A percentile compares a stretch with the other conserved stretches of the same genome.
Evolutionary conservation across 2,888 invertebrate species (phyloP).

Genomic region (Diarsia rubi): DNA sequence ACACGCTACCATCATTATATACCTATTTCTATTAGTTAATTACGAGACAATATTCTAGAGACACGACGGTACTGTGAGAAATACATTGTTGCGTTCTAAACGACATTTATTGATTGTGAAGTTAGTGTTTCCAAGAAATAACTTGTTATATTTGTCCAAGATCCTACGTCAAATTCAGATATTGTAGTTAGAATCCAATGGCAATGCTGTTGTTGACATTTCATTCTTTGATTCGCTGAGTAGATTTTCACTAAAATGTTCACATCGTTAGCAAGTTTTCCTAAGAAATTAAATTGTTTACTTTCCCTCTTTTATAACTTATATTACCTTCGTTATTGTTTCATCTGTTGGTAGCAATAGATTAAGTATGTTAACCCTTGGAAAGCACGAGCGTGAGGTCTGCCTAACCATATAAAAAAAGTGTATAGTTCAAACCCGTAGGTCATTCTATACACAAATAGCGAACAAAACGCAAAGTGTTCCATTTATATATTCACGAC

Average conservation of each 20-base stretch:
- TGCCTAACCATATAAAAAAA: background rate
- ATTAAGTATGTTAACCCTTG: background rate
- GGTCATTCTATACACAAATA: slow-evolving; percentile 19
- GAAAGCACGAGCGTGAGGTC: slow-evolving; percentile 1
- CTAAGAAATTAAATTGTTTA: background rate
- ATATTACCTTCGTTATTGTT: background rate
- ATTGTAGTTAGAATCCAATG: background rate
- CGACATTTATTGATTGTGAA: slow-evolving; percentile 15
- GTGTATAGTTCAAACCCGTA: background rate
- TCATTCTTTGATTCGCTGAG: background rate
- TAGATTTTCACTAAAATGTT: background rate
- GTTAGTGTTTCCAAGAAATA: slow-evolving; percentile 1
- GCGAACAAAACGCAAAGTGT: background rate
- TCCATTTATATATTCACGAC: slow-evolving; percentile 31
- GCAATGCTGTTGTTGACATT: background rate
- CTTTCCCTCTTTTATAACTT: background rate
- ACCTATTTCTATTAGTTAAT: slow-evolving; percentile 44
- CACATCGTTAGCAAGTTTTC: background rate
- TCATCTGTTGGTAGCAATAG: background rate
- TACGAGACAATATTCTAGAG: slow-evolving; percentile 37
- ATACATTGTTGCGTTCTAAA: slow-evolving; percentile 20
- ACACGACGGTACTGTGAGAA: slow-evolving; percentile 41
- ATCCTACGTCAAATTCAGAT: background rate
- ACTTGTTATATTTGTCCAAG: background rate
- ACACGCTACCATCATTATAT: slow-evolving; percentile 51